Base-by-base conservation (phyloP, 2,797 vertebrate species). In the Lophius americanus region DNA sequence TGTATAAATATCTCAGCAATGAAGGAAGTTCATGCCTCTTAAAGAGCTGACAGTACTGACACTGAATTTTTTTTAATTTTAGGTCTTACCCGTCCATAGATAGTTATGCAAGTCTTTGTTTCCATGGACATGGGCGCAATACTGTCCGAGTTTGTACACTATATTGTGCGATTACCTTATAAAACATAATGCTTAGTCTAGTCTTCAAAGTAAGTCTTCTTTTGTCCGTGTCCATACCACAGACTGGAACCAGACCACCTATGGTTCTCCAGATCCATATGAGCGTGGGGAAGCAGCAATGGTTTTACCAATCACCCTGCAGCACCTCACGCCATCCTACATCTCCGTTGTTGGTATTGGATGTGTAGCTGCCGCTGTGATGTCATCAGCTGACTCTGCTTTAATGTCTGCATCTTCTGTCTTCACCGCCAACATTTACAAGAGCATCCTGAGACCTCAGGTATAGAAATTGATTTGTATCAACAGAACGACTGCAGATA, bases 331-430 rank as follows among this genome's bases (percentile, higher is more conserved):
- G 3, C 51, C 51, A n/a, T 4, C 35, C 36, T 54, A 38, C 36
- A n/a, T 54, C 51, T 37, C 35, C 51, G 39, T 54, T 10, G 14
- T 54, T 9, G 51, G 51, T 9, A 39, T 39, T 3, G 51, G 12
- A 14, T 54, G 51, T 54, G 12, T 54, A 33, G 76, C 70, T 5
- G 81, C 82, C 2, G 87, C 83, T 0, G 75, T 80, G 14, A 82
- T 81, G 68, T 85, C 83, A 48, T 85, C 82, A 13, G 61, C 66
- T 32, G 89, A 91, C 65, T 91, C 85, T 1, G 54, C 60, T 7
- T 60, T 91, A 44, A 70, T 88, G 0, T 82, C 87, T 63, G 69
- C 57, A 48, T 79, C 84, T 12, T 81, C 76, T 43, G 51, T 88
- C 12, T 83, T 89, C 76, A 60, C 73, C 43, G 72, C 64, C 46